Evolutionary conservation across 2,888 invertebrate species (phyloP).

Genomic region (Vandiemenella viatica): DNA sequence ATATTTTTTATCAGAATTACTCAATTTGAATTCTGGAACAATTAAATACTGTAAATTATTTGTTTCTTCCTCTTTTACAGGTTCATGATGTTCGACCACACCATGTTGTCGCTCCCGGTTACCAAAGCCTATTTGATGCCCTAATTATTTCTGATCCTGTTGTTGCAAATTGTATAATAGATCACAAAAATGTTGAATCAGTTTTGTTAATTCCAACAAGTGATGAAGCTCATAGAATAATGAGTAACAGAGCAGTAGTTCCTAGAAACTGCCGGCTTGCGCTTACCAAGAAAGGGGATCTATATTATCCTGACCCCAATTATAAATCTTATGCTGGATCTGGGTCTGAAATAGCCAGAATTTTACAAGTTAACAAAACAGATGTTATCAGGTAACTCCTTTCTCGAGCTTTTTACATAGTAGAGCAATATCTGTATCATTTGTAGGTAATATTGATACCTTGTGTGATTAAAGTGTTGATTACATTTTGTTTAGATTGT

Average conservation of each 20-base stretch:
- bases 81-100: slow-evolving; percentile 32
- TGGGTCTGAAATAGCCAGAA: slow-evolving; percentile 31
- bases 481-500: no score
- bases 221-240: slow-evolving; percentile 50
- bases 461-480: no score
- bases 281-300: slow-evolving; percentile 48
- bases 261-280: slow-evolving; percentile 51
- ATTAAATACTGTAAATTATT: no score
- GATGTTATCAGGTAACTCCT: slow-evolving; percentile 42
- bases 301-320: slow-evolving; percentile 59
- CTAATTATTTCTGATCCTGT: slow-evolving; percentile 59
- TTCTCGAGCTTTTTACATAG: no score
- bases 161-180: slow-evolving; percentile 72
- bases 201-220: slow-evolving; percentile 59
- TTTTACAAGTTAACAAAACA: slow-evolving; percentile 48
- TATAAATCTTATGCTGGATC: slow-evolving; percentile 55
- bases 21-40: no score
- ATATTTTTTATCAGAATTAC: no score
- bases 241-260: slow-evolving; percentile 46
- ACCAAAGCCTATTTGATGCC: slow-evolving; percentile 46
- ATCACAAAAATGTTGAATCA: slow-evolving; percentile 55
- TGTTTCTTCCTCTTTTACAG: slow-evolving; percentile 24
- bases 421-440: no score
- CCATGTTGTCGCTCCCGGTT: slow-evolving; percentile 31
- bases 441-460: no score